phyloP scores from a whole-genome alignment of 2,113 vertebrate species.

The Carassius auratus region DNA sequence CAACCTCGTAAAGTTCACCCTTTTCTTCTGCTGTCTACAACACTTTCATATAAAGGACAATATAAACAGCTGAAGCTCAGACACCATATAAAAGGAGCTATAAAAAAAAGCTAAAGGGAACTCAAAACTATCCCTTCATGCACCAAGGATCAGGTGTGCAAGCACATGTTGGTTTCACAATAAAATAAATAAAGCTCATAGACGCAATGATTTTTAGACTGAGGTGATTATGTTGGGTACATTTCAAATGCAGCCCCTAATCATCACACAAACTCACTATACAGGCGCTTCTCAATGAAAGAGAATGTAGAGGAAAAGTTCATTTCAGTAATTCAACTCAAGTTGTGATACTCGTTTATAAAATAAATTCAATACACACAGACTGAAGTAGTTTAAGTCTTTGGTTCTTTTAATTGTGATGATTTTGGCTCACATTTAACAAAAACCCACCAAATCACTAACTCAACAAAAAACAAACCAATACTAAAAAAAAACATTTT shows the following conservation, averaged over 20 bases:
- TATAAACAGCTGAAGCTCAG: neutral
- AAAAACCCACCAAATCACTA: too few relatives aligned
- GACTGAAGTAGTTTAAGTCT: too few relatives aligned
- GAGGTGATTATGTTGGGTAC: neutral
- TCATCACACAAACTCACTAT: neutral
- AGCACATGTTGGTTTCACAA: neutral
- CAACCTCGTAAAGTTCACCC: neutral
- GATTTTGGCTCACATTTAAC: too few relatives aligned
- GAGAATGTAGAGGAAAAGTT: too few relatives aligned
- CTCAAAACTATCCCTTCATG: neutral
- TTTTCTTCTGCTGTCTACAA: neutral
- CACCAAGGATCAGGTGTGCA: neutral
- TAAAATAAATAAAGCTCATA: neutral
- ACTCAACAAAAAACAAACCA: too few relatives aligned
- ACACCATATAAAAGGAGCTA: too few relatives aligned
- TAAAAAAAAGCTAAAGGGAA: conserved; percentile 23
- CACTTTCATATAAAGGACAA: neutral
- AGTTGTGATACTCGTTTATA: too few relatives aligned
- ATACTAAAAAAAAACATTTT: too few relatives aligned
- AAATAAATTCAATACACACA: neutral
- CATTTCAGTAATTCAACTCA: too few relatives aligned
- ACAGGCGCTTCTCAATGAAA: too few relatives aligned
- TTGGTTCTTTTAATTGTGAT: too few relatives aligned
- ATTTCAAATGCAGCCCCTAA: neutral
- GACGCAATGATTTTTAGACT: neutral